Evolutionary conservation across 2,797 vertebrate genomes (phyloP), one percentile per base, ranked within the genome.

Genomic region (Notolepis coatsorum): DNA sequence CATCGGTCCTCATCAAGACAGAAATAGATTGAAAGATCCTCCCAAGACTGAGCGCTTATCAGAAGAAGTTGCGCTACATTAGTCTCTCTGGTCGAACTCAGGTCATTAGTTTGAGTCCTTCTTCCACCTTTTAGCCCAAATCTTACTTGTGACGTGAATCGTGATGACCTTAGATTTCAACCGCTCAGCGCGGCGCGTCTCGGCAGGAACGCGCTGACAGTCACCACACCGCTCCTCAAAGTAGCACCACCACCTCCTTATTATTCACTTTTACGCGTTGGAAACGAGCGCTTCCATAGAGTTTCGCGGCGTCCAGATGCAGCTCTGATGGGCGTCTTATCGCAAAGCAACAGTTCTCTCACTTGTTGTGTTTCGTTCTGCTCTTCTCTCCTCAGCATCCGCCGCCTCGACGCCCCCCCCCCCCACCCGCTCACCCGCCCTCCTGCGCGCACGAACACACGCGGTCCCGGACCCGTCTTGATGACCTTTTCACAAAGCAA

Each of bases 281-380:
- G 45, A n/a, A 38, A 12, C 13, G 15, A 61, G 31, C 3, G 74
- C 60, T 81, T 73, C 68, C 18, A 12, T 24, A 6, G 54, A 77
- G 47, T 82, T 81, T 39, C n/a, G 20, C 50, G 12, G 17, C 28
- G 56, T 39, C 12, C 45, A 60, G 66, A 71, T 61, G 59, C 55
- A 39, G 61, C n/a, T n/a, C n/a, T n/a, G 74, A 67, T 13, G 45
- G 46, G 68, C 51, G 67, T 85, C 76, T 82, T 73, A 68, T 55
- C 59, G 63, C 72, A 45, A 81, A 77, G 90, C 91, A 93, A 93
- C 91, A 93, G 91, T 93, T 93, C 77, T 66, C 72, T 91, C 91
- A 94, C 91, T 92, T 94, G 92, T 93, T 91, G 86, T 91, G 65
- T 89, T 80, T 79, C 55, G 59, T 78, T 68, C 72, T 78, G 75